Base-by-base conservation (phyloP, 2,113 vertebrate genomes). In the Indri indri region DNA sequence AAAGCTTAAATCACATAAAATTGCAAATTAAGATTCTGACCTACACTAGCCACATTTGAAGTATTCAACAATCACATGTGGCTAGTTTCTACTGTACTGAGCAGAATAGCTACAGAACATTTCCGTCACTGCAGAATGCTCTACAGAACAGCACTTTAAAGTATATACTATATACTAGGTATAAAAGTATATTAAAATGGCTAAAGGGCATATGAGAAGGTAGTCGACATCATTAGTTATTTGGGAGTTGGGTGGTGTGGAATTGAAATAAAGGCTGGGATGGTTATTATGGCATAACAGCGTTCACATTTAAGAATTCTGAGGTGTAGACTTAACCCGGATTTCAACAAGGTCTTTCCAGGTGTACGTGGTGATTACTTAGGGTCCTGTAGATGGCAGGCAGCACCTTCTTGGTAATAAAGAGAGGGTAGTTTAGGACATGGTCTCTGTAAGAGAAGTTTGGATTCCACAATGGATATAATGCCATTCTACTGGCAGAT, bases 401-500 rank as follows among this genome's bases (percentile, higher is more conserved):
- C 95, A 99, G 98, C 9, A 99, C 99, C 99, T 99, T 99, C 97
- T 99, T 99, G 0, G 0, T 99, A 97, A 99, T 98, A 1, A 99
- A 99, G 98, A 99, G 99, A 98, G 98, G 99, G 4, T 99, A 99
- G 91, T 99, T 99, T 96, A 99, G 98, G 94, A 99, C 99, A 0
- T 99, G 99, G 95, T 99, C 99, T 91, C 99, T 99, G 47, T 99
- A 99, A 0, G 99, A 99, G 86, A 99, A 94, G 94, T 57, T 99
- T 99, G 98, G 99, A 99, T 0, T 99, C 99, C 95, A 99, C 99
- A 93, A 99, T 99, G 52, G 99, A 99, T 85, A 99, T 99, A 0
- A 99, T 99, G 37, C 99, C 99, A 0, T 99, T 99, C 99, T 99
- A 99, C 98, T 99, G 99, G 98, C 99, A 99, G 98, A 99, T 99